Evolutionary conservation across 2,888 invertebrate species (phyloP).

Genomic region (Tetramorium bicarinatum): DNA sequence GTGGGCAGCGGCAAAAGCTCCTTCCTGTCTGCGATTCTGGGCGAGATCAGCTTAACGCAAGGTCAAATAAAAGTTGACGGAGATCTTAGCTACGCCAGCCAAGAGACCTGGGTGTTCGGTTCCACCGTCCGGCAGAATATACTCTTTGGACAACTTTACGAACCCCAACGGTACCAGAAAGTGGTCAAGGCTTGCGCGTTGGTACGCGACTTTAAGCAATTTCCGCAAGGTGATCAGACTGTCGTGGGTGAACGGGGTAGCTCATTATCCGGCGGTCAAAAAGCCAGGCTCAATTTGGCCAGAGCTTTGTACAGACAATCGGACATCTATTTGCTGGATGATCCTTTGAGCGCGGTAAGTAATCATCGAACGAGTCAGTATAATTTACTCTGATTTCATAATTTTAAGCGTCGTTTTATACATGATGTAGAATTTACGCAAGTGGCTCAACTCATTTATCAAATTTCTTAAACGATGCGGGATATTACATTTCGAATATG

Average conservation of each 20-base stretch:
- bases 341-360: slow-evolving; percentile 92
- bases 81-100: slow-evolving; percentile 91
- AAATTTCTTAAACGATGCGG: neutral
- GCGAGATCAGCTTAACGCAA: slow-evolving; percentile 89
- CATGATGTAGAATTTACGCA: neutral
- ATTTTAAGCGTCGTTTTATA: neutral
- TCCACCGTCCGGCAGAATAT: slow-evolving; percentile 94
- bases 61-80: slow-evolving; percentile 90
- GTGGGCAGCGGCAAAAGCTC: slow-evolving; percentile 93
- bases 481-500: neutral
- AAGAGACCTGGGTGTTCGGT: slow-evolving; percentile 95
- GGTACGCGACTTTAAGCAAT: slow-evolving; percentile 87
- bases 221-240: slow-evolving; percentile 90
- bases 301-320: slow-evolving; percentile 92
- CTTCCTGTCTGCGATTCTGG: slow-evolving; percentile 90
- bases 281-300: slow-evolving; percentile 92
- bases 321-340: slow-evolving; percentile 93
- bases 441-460: neutral
- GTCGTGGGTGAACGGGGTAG: slow-evolving; percentile 91
- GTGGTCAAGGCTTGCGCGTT: slow-evolving; percentile 86
- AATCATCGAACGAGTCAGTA: neutral
- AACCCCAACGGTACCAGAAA: slow-evolving; percentile 88
- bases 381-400: slow-evolving; percentile 17
- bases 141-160: slow-evolving; percentile 91
- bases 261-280: slow-evolving; percentile 91